Evolutionary conservation across 2,797 vertebrate species (phyloP), one percentile per base, ranked within the genome.

Genomic region (Rhodeus uyekii): DNA sequence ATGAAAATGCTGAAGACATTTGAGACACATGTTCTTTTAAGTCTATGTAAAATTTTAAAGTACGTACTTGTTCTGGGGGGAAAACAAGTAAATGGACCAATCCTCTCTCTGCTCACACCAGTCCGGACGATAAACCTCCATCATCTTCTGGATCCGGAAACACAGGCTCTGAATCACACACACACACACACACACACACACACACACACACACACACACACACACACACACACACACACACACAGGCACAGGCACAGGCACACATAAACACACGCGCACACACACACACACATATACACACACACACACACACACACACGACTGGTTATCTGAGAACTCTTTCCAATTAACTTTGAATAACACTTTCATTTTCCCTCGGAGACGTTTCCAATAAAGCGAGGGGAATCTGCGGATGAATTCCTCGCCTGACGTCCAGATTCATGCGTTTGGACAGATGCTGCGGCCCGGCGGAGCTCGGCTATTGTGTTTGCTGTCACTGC

Each of bases 21-120:
- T 55, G 24, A 9, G 29, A 36, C 18, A 19, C 13, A 12, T 14
- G 63, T 65, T 13, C 10, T 38, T 38, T n/a, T 39, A 32, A 61
- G n/a, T 67, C 12, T 16, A 14, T 3, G 8, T 68, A 7, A 42
- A 8, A 8, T 8, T 24, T 3, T 24, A 42, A 8, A 38, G 2
- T 6, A 42, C 95, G 91, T 90, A 99, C 98, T 95, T 98, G 95
- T 99, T 99, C 89, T 96, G 95, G 0, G 98, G 98, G 4, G 98
- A 99, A 93, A 99, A 99, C 44, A 99, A 95, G 84, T 97, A 99
- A 88, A 99, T 93, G 0, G 98, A 98, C 98, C 98, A 99, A 83
- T 98, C 95, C 80, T 97, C 96, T 19, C 98, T 94, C 86, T 93
- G 92, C 88, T 97, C 97, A 76, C 97, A 99, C 97, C 97, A 99